Percentiles rank a stretch among this genome's conserved stretches.
Evolutionary conservation across 1,140 invertebrate genomes (phyloP).

Genomic region (Pseudomyrmex pallidus): DNA sequence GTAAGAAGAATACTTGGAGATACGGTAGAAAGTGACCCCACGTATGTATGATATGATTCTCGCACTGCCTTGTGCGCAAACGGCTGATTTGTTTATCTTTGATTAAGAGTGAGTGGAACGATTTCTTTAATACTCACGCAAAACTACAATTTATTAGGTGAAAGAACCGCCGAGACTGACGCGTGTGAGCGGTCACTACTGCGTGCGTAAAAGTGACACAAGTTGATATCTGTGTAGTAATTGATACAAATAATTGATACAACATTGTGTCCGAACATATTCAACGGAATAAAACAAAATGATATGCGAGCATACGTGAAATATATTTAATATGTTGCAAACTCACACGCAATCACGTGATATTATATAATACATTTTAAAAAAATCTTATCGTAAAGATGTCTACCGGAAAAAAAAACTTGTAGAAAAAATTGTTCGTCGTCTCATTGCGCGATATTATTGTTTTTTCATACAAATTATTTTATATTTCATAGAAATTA

Average conservation of each 20-base stretch:
- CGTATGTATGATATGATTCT: no score
- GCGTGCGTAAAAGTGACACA: no score
- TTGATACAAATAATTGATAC: neutral
- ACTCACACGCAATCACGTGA: neutral
- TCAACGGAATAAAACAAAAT: neutral
- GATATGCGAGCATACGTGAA: neutral
- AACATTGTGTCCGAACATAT: constrained; percentile 11
- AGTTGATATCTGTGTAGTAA: neutral
- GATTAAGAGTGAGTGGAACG: neutral
- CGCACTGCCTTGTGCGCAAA: no score
- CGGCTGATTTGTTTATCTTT: no score
- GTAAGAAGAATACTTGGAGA: no score
- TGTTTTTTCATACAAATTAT: neutral
- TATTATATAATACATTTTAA: constrained; percentile 7
- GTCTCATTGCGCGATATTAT: no score
- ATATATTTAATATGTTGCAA: neutral
- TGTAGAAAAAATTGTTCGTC: neutral
- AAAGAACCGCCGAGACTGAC: no score
- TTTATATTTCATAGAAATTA: neutral
- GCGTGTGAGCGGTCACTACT: no score
- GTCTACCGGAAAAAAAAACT: neutral
- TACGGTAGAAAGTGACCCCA: no score
- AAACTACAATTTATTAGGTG: no score
- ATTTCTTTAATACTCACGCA: neutral
- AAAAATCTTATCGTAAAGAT: neutral